Evolutionary conservation across 2,888 invertebrate species (phyloP), one percentile per base, ranked within the genome.

Genomic region (Drosophila pseudotakahashii): DNA sequence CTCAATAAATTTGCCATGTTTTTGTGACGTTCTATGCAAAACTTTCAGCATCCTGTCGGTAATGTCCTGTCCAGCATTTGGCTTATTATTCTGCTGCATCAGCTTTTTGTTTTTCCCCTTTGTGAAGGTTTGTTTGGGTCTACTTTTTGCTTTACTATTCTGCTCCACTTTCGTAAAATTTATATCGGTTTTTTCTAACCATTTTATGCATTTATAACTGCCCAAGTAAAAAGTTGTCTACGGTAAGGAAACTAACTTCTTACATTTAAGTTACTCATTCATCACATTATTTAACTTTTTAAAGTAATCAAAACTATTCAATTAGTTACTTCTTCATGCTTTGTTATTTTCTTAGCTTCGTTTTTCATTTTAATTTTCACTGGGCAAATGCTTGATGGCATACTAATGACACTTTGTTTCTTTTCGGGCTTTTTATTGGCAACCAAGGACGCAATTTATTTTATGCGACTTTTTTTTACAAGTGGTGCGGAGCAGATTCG

Each of bases 331-430:
- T 47, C 6, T 47, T 14, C 30, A 47, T 14, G 11, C 30, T 30
- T 44, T 23, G 13, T 44, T 44, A 13, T 30, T 30, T 45, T n/a
- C 7, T n/a, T 5, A 45, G 7, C n/a, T n/a, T n/a, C 7, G 4
- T 26, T 47, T 30, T 11, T 30, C 14, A 7, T 4, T 47, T 1
- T 2, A 1, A n/a, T 30, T 13, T 44, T n/a, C 41, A 26, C 47
- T 54, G 14, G 41, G 34, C 47, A 32, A 54, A 59, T 26, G 44
- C 10, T 41, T 36, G 19, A 36, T 70, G 39, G 51, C 47, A 63
- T 66, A 64, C 79, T 66, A 69, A 77, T 76, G 77, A 62, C 57
- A 63, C 44, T 68, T 78, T 67, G 14, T 14, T 47, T 30, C 26
- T 30, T 47, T 30, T 14, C 0, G 5, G 30, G 14, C 50, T 16